Conservation (phyloP, 2,797 vertebrate genomes). For the Malurus leucopterus region DNA sequence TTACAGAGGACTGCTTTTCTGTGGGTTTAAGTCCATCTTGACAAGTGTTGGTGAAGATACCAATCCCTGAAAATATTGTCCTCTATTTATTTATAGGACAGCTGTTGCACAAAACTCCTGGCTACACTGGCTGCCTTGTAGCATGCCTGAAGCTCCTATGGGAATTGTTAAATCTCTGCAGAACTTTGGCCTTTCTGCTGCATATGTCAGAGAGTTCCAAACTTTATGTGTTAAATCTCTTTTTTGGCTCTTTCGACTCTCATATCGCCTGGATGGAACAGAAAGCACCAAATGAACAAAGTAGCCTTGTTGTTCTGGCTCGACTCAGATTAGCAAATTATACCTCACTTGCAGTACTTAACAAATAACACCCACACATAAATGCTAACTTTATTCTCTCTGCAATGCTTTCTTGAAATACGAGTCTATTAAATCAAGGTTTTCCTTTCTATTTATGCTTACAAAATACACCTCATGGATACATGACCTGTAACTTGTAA, state of each 20-base stretch:
- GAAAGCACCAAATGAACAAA: background rate
- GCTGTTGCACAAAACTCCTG: background rate
- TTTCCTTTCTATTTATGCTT: background rate
- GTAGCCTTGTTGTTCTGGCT: background rate
- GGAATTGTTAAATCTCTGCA: background rate
- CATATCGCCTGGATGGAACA: background rate
- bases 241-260: background rate
- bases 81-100: background rate
- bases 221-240: background rate
- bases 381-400: background rate
- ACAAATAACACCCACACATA: background rate
- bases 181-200: background rate
- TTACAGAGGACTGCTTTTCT: background rate
- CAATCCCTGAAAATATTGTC: background rate
- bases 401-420: background rate
- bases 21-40: background rate
- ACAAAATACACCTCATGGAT: background rate
- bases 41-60: background rate
- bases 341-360: background rate
- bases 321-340: conserved; percentile 1
- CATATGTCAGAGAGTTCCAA: background rate
- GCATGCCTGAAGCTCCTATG: background rate
- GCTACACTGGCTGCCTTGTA: background rate
- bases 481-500: background rate
- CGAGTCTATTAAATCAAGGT: conserved; percentile 4